These are phyloP conservation scores for Homalodisca vitripennis DNA, from an alignment of 1,140 invertebrate genomes.

Conservation along the genomic window DNA sequence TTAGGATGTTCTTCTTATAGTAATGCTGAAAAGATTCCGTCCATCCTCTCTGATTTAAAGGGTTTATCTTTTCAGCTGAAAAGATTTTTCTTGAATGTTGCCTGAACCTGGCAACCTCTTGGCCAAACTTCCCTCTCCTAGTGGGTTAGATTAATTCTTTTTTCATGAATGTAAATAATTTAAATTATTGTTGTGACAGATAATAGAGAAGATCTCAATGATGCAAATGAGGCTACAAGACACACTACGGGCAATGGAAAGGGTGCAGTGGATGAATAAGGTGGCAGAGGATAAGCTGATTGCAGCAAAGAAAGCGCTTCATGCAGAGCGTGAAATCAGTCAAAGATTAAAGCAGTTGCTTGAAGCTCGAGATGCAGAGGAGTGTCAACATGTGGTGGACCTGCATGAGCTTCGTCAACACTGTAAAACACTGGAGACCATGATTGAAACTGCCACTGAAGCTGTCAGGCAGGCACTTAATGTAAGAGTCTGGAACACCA, in stretches of 20 bases:
- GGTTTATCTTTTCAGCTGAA: no score
- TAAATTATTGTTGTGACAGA: slow-evolving; percentile 1
- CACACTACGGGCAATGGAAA: neutral
- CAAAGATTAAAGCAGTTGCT: slow-evolving; percentile 35
- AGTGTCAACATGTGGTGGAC: slow-evolving; percentile 23
- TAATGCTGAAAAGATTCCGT: no score
- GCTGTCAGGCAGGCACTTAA: slow-evolving; percentile 1
- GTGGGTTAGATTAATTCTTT: no score
- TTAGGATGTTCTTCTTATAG: no score
- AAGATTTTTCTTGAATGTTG: no score
- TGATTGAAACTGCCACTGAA: neutral
- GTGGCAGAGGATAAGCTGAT: neutral
- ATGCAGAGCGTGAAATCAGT: slow-evolving; percentile 20
- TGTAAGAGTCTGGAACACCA: neutral
- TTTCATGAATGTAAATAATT: no score
- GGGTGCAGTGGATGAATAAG: neutral
- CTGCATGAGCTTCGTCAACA: neutral
- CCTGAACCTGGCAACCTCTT: no score
- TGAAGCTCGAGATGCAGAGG: neutral
- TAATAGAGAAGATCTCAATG: slow-evolving; percentile 1
- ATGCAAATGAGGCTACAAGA: neutral
- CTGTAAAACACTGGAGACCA: neutral
- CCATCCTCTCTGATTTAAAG: no score
- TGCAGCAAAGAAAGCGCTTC: neutral
- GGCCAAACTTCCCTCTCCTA: no score